phyloP scores from a whole-genome alignment of 2,113 vertebrate species.

The Gorsachius goisagi region DNA sequence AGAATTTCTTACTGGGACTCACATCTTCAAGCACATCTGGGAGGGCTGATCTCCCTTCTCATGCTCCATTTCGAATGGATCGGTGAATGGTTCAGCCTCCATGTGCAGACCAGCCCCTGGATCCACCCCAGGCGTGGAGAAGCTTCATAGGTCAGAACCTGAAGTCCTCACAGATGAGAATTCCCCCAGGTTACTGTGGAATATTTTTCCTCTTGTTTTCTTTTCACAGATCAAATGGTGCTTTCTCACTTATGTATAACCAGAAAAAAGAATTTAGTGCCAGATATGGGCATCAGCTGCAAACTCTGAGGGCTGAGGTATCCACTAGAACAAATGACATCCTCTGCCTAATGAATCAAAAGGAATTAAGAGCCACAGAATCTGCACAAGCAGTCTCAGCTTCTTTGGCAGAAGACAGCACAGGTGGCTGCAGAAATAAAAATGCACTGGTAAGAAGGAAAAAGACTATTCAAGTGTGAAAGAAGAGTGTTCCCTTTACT shows the following conservation, averaged over 20 bases:
- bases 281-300: background rate
- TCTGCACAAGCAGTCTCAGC: background rate
- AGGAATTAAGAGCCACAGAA: background rate
- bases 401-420: background rate
- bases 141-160: background rate
- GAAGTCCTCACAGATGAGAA: background rate
- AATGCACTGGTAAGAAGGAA: background rate
- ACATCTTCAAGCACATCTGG: background rate
- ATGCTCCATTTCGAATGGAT: background rate
- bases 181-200: background rate
- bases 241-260: background rate
- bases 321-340: background rate
- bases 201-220: background rate
- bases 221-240: background rate
- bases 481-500: background rate
- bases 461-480: background rate
- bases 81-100: background rate
- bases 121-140: background rate
- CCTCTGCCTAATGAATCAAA: background rate
- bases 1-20: background rate
- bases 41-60: background rate
- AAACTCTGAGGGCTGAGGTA: background rate
- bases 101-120: fast-evolving
- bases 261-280: background rate
- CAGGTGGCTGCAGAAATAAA: background rate